These are phyloP conservation scores for Bothrops alternatus DNA, from an alignment of 2,797 vertebrate genomes.

Conservation along the genomic window DNA sequence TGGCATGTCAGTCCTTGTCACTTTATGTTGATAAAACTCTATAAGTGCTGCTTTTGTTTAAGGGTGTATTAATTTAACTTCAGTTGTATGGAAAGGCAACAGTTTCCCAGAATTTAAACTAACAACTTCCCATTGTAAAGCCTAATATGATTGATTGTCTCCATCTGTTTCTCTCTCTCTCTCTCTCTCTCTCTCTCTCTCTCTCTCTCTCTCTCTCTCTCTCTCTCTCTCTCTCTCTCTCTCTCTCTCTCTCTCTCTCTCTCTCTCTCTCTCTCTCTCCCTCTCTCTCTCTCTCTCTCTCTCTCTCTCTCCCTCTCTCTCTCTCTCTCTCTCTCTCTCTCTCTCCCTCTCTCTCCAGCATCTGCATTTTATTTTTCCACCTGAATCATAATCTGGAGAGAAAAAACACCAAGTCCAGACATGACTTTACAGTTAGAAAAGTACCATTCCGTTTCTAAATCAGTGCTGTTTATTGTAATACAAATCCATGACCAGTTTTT, in stretches of 20 bases:
- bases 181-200: conserved; percentile 22
- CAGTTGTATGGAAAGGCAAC: conserved; percentile 41
- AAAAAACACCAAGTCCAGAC: conserved; percentile 14
- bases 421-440: conserved; percentile 48
- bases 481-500: conserved; percentile 37
- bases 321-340: conserved; percentile 3
- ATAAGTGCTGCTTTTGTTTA: conserved; percentile 56
- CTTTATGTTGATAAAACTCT: conserved; percentile 34
- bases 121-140: conserved; percentile 62
- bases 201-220: too few species aligned
- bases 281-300: conserved; percentile 29
- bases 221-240: neutral
- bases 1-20: neutral
- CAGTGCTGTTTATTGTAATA: conserved; percentile 41
- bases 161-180: conserved; percentile 53
- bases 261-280: too few species aligned
- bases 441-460: conserved; percentile 50
- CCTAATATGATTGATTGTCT: conserved; percentile 65
- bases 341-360: conserved; percentile 50
- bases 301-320: too few species aligned
- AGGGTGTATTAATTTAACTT: conserved; percentile 56
- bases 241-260: conserved; percentile 29
- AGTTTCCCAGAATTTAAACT: conserved; percentile 61
- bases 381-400: conserved; percentile 55
- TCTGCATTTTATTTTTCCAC: conserved; percentile 44